A percentile compares a stretch with the other conserved stretches of the same genome.
These are phyloP conservation scores for Chlorospingus semifuscus DNA, from an alignment of 2,797 vertebrate species.

Conservation along the genomic window DNA sequence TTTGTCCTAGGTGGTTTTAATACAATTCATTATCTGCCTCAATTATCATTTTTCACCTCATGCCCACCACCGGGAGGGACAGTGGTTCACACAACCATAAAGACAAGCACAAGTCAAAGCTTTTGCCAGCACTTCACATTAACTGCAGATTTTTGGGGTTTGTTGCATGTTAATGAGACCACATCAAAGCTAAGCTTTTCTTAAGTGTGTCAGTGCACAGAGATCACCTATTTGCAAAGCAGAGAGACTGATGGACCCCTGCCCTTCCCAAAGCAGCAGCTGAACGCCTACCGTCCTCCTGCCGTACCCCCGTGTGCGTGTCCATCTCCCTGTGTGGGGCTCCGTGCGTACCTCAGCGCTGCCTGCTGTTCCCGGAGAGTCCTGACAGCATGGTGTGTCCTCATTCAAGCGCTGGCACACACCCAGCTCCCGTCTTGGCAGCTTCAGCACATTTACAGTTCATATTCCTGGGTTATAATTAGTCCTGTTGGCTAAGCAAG, in stretches of 20 bases:
- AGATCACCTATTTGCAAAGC: not conserved
- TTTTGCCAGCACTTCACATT: not conserved
- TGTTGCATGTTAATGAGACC: not conserved
- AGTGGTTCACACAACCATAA: not conserved
- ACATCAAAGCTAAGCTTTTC: not conserved
- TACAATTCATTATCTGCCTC: not conserved
- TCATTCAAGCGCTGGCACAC: not conserved
- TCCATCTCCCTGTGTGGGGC: not conserved
- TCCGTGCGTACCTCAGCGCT: not conserved
- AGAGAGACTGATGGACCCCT: not conserved
- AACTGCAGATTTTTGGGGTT: not conserved
- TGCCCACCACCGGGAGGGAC: not conserved
- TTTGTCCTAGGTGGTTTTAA: not conserved
- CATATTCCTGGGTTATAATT: not conserved
- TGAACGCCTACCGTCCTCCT: not conserved
- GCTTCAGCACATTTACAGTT: not conserved
- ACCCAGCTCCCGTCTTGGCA: not conserved
- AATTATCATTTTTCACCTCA: not conserved
- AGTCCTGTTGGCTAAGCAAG: not conserved
- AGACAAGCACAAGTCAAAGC: not conserved
- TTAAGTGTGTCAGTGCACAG: not conserved
- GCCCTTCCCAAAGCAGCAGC: not conserved
- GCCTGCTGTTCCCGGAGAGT: not conserved
- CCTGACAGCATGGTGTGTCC: not conserved
- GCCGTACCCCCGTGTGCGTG: fast-evolving